Conservation (phyloP, 2,113 vertebrate species). For the Apteryx mantelli region DNA sequence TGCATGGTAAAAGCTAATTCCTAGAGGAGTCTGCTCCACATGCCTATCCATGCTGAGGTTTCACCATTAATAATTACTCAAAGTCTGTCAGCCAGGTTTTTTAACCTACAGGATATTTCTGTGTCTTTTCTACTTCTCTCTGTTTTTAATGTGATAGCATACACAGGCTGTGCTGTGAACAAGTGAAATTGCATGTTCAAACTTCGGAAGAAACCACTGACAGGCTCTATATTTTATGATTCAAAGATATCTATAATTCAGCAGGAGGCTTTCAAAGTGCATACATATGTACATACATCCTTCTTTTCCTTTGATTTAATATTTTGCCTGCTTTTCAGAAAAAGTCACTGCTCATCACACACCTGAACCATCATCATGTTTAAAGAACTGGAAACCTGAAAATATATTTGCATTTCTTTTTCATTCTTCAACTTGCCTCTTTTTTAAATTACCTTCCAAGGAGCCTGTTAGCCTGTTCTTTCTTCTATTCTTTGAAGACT, state of each 20-base stretch:
- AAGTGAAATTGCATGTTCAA: conserved; percentile 16
- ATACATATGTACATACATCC: neutral
- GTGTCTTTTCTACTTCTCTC: neutral
- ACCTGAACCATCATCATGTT: neutral
- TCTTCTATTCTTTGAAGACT: neutral
- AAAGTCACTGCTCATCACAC: neutral
- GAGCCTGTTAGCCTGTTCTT: neutral
- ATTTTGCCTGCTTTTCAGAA: conserved; percentile 11
- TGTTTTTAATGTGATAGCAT: neutral
- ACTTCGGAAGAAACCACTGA: neutral
- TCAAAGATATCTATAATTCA: conserved; percentile 33
- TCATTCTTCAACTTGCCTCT: neutral
- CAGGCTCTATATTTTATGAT: conserved; percentile 15
- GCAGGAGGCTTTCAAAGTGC: conserved; percentile 15
- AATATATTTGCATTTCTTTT: neutral
- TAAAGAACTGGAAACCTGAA: neutral
- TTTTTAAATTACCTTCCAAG: neutral
- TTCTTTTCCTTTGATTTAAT: conserved; percentile 23
- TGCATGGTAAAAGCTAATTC: neutral
- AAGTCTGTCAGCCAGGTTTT: neutral
- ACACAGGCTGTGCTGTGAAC: conserved; percentile 8
- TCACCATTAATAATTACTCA: neutral
- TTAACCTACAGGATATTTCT: neutral
- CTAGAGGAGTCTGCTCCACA: neutral
- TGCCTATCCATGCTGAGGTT: neutral